Evolutionary conservation across 1,140 invertebrate genomes (phyloP).

Genomic region (Papilio polytes): DNA sequence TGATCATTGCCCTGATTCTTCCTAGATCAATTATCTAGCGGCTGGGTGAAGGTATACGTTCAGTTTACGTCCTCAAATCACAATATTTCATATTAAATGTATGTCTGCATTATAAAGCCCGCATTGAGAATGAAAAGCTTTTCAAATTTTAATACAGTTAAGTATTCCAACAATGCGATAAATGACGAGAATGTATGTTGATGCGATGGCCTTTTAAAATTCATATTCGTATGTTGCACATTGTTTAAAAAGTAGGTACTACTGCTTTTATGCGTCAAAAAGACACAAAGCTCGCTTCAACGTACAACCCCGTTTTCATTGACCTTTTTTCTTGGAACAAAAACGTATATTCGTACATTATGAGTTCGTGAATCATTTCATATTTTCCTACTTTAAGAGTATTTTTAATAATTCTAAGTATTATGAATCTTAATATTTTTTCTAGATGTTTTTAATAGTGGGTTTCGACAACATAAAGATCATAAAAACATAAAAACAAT

Average conservation of each 20-base stretch:
- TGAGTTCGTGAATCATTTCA: constrained; percentile 26
- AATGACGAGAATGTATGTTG: constrained; percentile 15
- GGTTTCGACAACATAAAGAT: too few relatives aligned
- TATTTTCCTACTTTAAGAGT: not conserved
- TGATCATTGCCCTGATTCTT: too few relatives aligned
- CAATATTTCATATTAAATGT: not conserved
- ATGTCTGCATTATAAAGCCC: not conserved
- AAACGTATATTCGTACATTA: constrained; percentile 30
- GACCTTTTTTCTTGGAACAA: constrained; percentile 40
- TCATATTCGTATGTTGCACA: constrained; percentile 35
- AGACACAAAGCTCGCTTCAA: constrained; percentile 38
- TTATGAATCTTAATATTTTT: not conserved
- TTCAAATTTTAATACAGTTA: constrained; percentile 23
- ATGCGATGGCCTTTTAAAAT: constrained; percentile 19
- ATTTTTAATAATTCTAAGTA: not conserved
- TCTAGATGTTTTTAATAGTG: too few relatives aligned
- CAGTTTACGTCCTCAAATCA: not conserved
- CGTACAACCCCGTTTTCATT: constrained; percentile 38
- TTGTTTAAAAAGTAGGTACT: constrained; percentile 37
- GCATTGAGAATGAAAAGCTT: not conserved
- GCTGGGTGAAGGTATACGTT: too few relatives aligned
- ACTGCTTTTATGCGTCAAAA: constrained; percentile 34
- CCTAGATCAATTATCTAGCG: too few relatives aligned
- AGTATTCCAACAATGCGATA: constrained; percentile 18
- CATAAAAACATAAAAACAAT: too few relatives aligned